Base-by-base conservation (phyloP, 2,797 vertebrate species). In the Typhlichthys eigenmanni region DNA sequence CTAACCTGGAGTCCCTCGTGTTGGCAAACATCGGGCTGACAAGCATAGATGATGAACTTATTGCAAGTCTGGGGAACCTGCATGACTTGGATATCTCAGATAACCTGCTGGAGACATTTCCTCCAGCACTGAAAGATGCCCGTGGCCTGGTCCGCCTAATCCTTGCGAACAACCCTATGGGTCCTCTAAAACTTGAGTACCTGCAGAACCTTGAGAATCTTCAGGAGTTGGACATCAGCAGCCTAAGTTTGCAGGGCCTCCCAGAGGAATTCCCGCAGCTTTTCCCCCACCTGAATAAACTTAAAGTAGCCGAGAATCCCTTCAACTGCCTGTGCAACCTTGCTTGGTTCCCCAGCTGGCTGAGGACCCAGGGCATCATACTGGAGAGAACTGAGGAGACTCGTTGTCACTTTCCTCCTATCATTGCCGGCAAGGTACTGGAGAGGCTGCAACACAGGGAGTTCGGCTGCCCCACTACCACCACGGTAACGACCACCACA, bases 311-410 rank as follows among this genome's bases (percentile, higher is more conserved):
- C 0, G 91, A 96, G 61, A 99, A 99, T 85, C 98, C 97, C 64
- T 99, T 99, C 80, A 98, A 99, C 85, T 99, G 98, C 5, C 84
- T 98, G 58, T 99, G 98, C 74, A 90, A 82, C 49, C 86, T 99
- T 83, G 94, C 94, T 65, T 99, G 96, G 97, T 92, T 99, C 9
- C 93, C 95, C 53, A 87, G 87, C 75, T 99, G 98, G 98, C 85
- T 95, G 14, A 92, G 92, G 1, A 59, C 86, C 29, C 91, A 91
- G 17, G 82, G 77, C 0, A 85, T 95, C 24, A 70, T 69, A 0
- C 88, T 98, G 60, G 87, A 89, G 43, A 92, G 93, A 67, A 91
- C 89, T 0, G 94, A 98, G 52, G 96, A 98, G 82, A 99, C 96
- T 0, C 95, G 96, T 10, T 99, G 98, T 81, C 98, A 99, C 83